Evolutionary conservation across 1,140 invertebrate genomes (phyloP), one percentile per base, ranked within the genome.

Genomic region (Macrocentrus cingulum): DNA sequence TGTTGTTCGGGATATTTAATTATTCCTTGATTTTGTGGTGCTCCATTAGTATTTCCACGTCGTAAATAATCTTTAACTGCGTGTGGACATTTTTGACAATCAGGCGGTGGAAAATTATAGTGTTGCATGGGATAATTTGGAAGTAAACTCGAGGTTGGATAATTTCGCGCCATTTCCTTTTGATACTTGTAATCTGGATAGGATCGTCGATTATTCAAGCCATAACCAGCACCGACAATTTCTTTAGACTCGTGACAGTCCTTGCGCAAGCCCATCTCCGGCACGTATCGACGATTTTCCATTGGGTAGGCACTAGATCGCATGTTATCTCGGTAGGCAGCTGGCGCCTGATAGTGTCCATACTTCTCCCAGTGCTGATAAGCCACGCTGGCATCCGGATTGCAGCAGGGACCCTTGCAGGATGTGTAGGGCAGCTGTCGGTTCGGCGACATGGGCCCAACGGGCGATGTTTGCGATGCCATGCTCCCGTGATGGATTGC

Each of bases 301-400:
- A 59, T 44, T 1, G 58, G 56, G 41, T 67, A 67, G 7, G 45
- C 52, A 13, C 69, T 19, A 11, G 66, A 16, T n/a, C 69, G 72
- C 16, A 71, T 52, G 18, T 70, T 77, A 6, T 78, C 75, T 16
- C 76, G 67, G 34, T 76, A 78, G 0, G 72, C 6, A 20, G 32
- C 29, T 53, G 64, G 67, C 5, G 66, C 39, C 19, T 70, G 69
- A 57, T 76, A 78, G 3, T 68, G 63, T 18, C 64, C 61, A 53
- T 69, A 78, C 44, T 77, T 77, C 7, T 76, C 75, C 75, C 75
- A 77, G 7, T 69, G 65, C 32, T 65, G 67, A 42, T 78, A 78
- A 6, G 44, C 57, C 22, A 73, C 59, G 36, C 67, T 77, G 1
- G 66, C 46, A 42, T 76, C 72, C 0, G 67, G 61, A 55, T 72